phyloP scores from a whole-genome alignment of 2,113 vertebrate genomes.

The Heterochromis multidens region DNA sequence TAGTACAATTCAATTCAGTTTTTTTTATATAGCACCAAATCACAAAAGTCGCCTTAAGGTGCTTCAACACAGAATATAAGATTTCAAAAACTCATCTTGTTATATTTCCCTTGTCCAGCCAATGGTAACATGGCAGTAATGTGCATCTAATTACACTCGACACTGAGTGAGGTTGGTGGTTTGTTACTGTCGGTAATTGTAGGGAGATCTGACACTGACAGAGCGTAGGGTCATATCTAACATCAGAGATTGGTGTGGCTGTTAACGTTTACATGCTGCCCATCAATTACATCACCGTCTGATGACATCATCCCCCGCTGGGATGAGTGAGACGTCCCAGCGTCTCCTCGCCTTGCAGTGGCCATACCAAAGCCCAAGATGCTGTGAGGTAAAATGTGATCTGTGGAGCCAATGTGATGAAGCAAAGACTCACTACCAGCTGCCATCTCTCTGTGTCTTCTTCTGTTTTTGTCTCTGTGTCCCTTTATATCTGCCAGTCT shows the following conservation, averaged over 20 bases:
- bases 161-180: neutral
- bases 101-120: neutral
- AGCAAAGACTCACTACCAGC: neutral
- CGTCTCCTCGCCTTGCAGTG: neutral
- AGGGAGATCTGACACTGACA: constrained; percentile 3
- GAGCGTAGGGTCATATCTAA: constrained; percentile 17
- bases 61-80: neutral
- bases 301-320: constrained; percentile 46
- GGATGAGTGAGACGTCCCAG: constrained; percentile 3
- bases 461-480: neutral
- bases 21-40: neutral
- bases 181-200: constrained; percentile 6
- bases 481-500: neutral
- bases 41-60: neutral
- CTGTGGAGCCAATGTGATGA: constrained; percentile 17
- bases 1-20: neutral
- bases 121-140: neutral
- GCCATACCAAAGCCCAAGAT: neutral
- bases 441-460: neutral
- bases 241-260: constrained; percentile 10
- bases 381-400: neutral
- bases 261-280: neutral
- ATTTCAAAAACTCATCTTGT: neutral
- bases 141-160: neutral
- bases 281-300: constrained; percentile 41